phyloP scores from a whole-genome alignment of 2,113 vertebrate genomes.

The Macquaria ambigua region DNA sequence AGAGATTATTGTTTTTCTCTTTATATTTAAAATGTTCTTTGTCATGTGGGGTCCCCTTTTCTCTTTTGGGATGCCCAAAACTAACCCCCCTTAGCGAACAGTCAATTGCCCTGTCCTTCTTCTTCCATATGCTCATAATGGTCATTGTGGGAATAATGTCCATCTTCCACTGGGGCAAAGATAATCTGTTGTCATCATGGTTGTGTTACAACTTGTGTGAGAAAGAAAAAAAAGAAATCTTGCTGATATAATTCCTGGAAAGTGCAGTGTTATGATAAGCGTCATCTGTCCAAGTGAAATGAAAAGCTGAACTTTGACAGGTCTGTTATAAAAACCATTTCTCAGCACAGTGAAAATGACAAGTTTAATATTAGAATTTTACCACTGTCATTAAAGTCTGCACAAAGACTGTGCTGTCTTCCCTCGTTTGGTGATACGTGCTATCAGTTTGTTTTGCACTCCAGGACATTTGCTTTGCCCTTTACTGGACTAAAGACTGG shows the following conservation, averaged over 20 bases:
- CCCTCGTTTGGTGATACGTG: background rate
- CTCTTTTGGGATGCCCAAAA: background rate
- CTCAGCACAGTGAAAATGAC: conserved; percentile 17
- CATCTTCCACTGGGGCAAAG: background rate
- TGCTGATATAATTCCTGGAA: background rate
- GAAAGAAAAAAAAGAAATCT: background rate
- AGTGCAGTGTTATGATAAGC: conserved; percentile 2
- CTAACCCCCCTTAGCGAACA: too few relatives aligned
- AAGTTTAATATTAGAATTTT: conserved; percentile 10
- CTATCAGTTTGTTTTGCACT: background rate
- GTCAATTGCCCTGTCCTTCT: background rate
- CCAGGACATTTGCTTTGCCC: background rate
- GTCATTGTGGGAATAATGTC: background rate
- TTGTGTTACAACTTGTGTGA: background rate
- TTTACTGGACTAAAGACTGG: background rate
- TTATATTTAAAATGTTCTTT: background rate
- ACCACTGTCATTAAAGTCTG: background rate
- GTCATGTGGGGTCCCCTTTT: background rate
- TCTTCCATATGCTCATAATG: background rate
- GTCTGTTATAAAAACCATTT: conserved; percentile 8
- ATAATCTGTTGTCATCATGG: background rate
- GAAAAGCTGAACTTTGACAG: conserved; percentile 27
- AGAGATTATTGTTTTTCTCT: background rate
- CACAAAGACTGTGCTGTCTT: background rate
- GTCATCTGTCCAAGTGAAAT: background rate